phyloP scores from a whole-genome alignment of 2,888 invertebrate genomes.

The Cheilosia impressa region DNA sequence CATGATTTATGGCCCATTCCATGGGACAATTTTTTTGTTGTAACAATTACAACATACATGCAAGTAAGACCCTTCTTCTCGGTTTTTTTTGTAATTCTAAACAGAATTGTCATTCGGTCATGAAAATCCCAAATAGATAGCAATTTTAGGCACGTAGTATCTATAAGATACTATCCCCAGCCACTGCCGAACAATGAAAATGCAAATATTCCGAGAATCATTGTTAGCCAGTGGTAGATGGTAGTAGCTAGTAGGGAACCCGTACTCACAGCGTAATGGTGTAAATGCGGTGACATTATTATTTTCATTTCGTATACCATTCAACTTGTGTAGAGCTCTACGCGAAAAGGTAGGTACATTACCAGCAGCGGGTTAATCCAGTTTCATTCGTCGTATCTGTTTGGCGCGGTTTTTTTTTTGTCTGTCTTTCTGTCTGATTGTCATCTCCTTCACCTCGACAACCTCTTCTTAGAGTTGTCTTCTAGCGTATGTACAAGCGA shows the following conservation, averaged over 20 bases:
- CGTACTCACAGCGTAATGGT: slow-evolving; percentile 43
- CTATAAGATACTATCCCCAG: slow-evolving; percentile 51
- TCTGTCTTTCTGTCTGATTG: slow-evolving; percentile 54
- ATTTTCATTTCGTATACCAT: slow-evolving; percentile 45
- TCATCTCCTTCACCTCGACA: slow-evolving; percentile 63
- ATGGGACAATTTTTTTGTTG: slow-evolving; percentile 63
- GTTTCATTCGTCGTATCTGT: slow-evolving; percentile 57
- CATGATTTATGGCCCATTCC: slow-evolving; percentile 66
- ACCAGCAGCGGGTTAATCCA: slow-evolving; percentile 67
- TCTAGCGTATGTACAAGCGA: slow-evolving; percentile 11
- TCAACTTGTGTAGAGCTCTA: neutral
- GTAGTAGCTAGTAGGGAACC: neutral
- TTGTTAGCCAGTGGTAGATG: slow-evolving; percentile 3
- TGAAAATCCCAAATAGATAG: slow-evolving; percentile 52
- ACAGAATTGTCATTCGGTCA: slow-evolving; percentile 42
- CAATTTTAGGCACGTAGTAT: slow-evolving; percentile 72
- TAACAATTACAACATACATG: slow-evolving; percentile 65
- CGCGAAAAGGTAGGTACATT: slow-evolving; percentile 63
- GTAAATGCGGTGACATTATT: slow-evolving; percentile 73
- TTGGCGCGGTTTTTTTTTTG: slow-evolving; percentile 21
- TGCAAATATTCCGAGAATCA: slow-evolving; percentile 67
- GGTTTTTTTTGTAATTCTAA: neutral
- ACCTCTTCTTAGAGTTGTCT: slow-evolving; percentile 25
- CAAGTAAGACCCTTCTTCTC: slow-evolving; percentile 26
- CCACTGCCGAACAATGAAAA: slow-evolving; percentile 66